These are phyloP conservation scores for Neotragus pygmaeus DNA, from an alignment of 2,113 vertebrate species.

Conservation along the genomic window DNA sequence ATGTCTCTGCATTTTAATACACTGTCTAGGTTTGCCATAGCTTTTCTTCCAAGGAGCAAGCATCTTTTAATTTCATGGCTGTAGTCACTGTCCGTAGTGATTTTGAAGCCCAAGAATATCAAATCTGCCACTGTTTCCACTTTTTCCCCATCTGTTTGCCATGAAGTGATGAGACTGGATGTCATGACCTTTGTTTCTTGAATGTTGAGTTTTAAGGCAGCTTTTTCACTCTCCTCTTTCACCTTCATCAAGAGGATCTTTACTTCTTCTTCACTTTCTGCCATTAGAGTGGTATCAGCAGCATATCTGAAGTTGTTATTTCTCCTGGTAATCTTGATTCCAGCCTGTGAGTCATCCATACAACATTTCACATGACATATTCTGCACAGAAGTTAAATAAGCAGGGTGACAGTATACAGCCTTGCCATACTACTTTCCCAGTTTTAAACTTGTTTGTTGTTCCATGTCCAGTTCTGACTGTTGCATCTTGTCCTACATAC, in stretches of 20 bases:
- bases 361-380: neutral
- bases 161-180: neutral
- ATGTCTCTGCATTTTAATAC: neutral
- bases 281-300: neutral
- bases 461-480: neutral
- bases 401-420: neutral
- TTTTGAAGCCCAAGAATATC: neutral
- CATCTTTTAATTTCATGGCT: neutral
- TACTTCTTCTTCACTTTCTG: neutral
- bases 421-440: neutral
- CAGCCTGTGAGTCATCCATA: neutral
- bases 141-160: neutral
- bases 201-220: neutral
- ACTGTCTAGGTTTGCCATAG: neutral
- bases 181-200: neutral
- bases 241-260: neutral
- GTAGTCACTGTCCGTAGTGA: neutral
- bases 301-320: neutral
- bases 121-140: neutral
- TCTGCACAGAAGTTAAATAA: neutral
- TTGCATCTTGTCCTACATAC: neutral
- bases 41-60: neutral
- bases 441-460: neutral
- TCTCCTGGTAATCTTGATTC: neutral
- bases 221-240: neutral